A percentile compares a stretch with the other conserved stretches of the same genome.
phyloP scores from a whole-genome alignment of 2,113 vertebrate species.

The Desmodus rotundus region DNA sequence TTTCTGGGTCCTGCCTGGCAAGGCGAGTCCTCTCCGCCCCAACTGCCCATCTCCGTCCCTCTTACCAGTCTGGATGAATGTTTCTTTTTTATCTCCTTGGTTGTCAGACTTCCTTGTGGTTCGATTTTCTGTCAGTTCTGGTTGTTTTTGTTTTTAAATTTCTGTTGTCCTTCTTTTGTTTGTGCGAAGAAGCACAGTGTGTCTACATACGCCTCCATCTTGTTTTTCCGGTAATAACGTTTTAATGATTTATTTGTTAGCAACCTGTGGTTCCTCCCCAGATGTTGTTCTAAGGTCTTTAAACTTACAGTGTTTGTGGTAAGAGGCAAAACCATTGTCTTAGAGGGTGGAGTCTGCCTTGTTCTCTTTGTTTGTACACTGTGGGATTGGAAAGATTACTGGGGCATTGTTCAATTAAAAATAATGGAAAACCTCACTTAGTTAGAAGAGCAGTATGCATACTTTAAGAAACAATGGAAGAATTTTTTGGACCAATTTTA shows the following conservation, averaged over 20 bases:
- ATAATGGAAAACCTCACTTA: conserved; percentile 45
- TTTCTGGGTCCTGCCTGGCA: no score
- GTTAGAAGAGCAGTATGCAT: not conserved
- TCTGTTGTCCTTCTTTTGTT: no score
- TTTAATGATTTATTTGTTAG: conserved; percentile 18
- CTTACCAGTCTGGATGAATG: no score
- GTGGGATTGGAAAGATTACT: conserved; percentile 51
- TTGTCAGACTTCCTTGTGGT: no score
- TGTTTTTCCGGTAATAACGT: no score
- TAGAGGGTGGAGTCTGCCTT: conserved; percentile 16
- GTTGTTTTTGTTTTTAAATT: no score
- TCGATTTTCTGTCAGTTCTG: no score
- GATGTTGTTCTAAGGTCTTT: not conserved
- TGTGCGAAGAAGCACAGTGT: no score
- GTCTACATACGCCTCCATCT: no score
- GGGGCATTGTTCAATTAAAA: conserved; percentile 34
- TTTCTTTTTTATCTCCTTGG: no score
- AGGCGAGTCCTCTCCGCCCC: no score
- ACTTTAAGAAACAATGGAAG: not conserved
- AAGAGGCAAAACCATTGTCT: conserved; percentile 31
- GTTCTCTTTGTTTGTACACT: conserved; percentile 44
- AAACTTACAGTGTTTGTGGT: not conserved
- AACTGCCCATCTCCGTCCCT: no score
- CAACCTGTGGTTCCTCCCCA: conserved; percentile 26
- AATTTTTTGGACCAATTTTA: conserved; percentile 30